phyloP scores from a whole-genome alignment of 1,140 invertebrate genomes.

The Chionoecetes opilio region DNA sequence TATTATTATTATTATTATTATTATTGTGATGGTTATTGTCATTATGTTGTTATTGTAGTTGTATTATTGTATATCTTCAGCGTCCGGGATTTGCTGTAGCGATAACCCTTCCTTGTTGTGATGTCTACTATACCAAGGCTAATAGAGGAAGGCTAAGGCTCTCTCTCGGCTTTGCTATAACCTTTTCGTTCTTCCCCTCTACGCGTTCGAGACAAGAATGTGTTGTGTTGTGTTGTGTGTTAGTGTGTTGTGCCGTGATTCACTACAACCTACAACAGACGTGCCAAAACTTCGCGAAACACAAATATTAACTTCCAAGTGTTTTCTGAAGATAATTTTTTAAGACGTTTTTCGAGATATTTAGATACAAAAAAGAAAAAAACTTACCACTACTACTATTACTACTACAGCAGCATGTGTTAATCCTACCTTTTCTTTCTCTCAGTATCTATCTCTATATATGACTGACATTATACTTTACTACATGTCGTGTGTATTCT shows the following conservation, averaged over 20 bases:
- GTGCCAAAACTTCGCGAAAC: neutral
- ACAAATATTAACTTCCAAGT: neutral
- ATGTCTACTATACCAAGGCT: too few species aligned
- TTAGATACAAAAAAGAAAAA: conserved; percentile 14
- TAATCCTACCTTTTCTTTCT: too few species aligned
- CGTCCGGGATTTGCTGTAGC: too few species aligned
- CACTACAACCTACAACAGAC: neutral
- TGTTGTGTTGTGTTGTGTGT: neutral
- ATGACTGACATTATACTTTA: too few species aligned
- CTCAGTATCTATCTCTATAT: too few species aligned
- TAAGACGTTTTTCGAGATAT: neutral
- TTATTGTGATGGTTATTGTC: neutral
- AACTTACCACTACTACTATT: conserved; percentile 11
- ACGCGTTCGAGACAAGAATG: too few species aligned
- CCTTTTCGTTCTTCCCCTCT: too few species aligned
- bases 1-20: neutral
- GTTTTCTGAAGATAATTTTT: neutral
- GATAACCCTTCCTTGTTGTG: too few species aligned
- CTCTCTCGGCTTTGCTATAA: too few species aligned
- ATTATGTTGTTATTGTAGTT: neutral
- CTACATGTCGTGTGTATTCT: neutral
- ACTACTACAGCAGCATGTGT: neutral
- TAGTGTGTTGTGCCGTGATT: too few species aligned
- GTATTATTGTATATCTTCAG: neutral
- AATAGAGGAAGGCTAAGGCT: too few species aligned